phyloP scores from a whole-genome alignment of 2,113 vertebrate genomes.

The Rhabdornis inornatus region DNA sequence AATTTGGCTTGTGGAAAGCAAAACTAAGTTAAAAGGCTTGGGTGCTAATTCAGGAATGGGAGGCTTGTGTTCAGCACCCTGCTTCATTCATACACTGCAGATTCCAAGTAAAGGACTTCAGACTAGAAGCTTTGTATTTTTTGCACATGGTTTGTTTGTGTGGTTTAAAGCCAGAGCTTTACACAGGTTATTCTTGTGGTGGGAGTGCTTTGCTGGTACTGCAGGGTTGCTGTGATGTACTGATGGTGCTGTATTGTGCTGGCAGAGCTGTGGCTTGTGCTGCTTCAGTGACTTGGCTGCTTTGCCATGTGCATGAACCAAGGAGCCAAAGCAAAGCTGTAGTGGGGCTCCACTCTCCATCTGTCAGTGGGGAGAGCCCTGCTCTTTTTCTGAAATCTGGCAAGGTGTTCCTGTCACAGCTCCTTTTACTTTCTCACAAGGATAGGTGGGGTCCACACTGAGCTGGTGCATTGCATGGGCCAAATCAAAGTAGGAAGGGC shows the following conservation, averaged over 20 bases:
- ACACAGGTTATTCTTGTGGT: neutral
- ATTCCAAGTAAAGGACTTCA: neutral
- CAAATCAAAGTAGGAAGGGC: neutral
- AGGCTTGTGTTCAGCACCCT: neutral
- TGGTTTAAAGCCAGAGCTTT: neutral
- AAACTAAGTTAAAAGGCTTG: neutral
- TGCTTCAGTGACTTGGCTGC: neutral
- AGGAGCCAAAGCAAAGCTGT: neutral
- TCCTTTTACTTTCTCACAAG: neutral
- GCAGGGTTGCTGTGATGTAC: neutral
- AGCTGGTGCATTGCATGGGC: rapidly evolving
- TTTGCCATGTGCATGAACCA: rapidly evolving
- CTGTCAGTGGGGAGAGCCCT: neutral
- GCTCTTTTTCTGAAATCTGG: neutral
- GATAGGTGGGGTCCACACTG: neutral
- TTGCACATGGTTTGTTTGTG: rapidly evolving
- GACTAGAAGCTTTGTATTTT: neutral
- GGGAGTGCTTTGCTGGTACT: neutral
- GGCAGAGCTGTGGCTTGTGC: neutral
- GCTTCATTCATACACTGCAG: neutral
- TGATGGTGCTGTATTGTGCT: neutral
- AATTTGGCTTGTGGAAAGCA: neutral
- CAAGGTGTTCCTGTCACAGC: neutral
- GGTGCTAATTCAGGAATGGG: neutral
- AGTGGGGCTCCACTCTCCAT: neutral